Evolutionary conservation across 2,888 invertebrate genomes (phyloP).

Genomic region (Zele albiditarsus): DNA sequence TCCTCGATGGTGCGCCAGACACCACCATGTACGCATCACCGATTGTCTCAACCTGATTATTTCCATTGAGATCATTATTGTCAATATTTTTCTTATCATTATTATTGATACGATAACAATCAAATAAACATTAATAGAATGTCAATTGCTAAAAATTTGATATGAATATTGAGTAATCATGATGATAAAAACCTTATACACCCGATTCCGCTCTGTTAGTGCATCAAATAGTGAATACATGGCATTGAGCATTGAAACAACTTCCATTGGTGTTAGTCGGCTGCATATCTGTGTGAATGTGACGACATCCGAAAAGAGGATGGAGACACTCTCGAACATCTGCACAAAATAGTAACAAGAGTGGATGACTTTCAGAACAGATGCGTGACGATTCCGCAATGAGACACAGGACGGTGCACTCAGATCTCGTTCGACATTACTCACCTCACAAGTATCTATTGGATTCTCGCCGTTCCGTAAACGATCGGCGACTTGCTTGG

Average conservation of each 20-base stretch:
- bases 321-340: slow-evolving; percentile 97
- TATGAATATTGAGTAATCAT: neutral
- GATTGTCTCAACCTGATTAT: slow-evolving; percentile 91
- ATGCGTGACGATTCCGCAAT: neutral
- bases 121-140: neutral
- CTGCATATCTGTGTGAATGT: slow-evolving; percentile 98
- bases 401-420: too few relatives aligned
- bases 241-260: slow-evolving; percentile 96
- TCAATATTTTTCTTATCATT: neutral
- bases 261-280: slow-evolving; percentile 96
- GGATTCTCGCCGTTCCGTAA: slow-evolving; percentile 95
- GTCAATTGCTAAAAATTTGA: neutral
- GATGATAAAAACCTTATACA: slow-evolving; percentile 86
- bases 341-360: slow-evolving; percentile 69
- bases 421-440: slow-evolving; percentile 21
- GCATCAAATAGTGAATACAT: slow-evolving; percentile 99
- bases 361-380: neutral
- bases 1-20: slow-evolving; percentile 93
- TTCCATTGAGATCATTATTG: neutral
- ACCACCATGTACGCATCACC: slow-evolving; percentile 99
- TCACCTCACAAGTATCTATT: slow-evolving; percentile 96
- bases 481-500: slow-evolving; percentile 96
- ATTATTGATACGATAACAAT: neutral
- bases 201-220: slow-evolving; percentile 91
- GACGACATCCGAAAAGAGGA: slow-evolving; percentile 97